Conservation (phyloP, 2,888 invertebrate genomes). For the Mesodorylaimus sp. region DNA sequence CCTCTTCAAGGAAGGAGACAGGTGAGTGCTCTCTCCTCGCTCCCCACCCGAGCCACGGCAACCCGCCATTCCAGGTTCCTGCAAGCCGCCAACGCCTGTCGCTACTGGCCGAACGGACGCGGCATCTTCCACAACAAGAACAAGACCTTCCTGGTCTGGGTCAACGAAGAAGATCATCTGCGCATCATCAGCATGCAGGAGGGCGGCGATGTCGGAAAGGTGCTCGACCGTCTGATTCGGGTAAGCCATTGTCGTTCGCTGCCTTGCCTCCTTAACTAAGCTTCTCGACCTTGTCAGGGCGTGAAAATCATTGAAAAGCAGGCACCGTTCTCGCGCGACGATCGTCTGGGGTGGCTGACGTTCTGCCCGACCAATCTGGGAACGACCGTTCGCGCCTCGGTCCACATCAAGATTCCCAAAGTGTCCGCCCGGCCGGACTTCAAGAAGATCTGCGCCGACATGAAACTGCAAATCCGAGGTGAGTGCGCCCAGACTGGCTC, state of each 20-base stretch:
- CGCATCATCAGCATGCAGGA: slow-evolving; percentile 56
- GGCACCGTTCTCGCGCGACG: slow-evolving; percentile 53
- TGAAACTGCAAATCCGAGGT: slow-evolving; percentile 52
- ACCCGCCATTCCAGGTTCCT: slow-evolving; percentile 21
- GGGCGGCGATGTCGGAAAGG: slow-evolving; percentile 52
- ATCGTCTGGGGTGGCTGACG: slow-evolving; percentile 58
- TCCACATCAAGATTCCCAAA: slow-evolving; percentile 70
- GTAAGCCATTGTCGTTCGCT: too few relatives aligned
- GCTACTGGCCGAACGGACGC: slow-evolving; percentile 70
- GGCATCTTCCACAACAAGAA: slow-evolving; percentile 67
- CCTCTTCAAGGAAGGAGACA: slow-evolving; percentile 89
- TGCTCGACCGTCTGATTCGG: slow-evolving; percentile 50
- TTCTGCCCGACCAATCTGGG: slow-evolving; percentile 67
- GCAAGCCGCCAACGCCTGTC: slow-evolving; percentile 28
- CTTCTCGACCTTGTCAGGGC: slow-evolving; percentile 39
- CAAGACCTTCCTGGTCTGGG: slow-evolving; percentile 60
- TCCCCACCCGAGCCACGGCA: too few relatives aligned
- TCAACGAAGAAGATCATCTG: slow-evolving; percentile 80
- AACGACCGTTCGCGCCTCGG: slow-evolving; percentile 79
- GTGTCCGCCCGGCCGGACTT: slow-evolving; percentile 57
- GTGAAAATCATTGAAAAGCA: slow-evolving; percentile 85
- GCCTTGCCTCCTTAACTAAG: too few relatives aligned
- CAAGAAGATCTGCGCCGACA: slow-evolving; percentile 55
- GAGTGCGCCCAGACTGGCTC: too few relatives aligned
- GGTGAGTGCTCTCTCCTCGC: too few relatives aligned